These are phyloP conservation scores for Synanthedon andrenaeformis DNA, from an alignment of 2,888 invertebrate species.

Conservation along the genomic window DNA sequence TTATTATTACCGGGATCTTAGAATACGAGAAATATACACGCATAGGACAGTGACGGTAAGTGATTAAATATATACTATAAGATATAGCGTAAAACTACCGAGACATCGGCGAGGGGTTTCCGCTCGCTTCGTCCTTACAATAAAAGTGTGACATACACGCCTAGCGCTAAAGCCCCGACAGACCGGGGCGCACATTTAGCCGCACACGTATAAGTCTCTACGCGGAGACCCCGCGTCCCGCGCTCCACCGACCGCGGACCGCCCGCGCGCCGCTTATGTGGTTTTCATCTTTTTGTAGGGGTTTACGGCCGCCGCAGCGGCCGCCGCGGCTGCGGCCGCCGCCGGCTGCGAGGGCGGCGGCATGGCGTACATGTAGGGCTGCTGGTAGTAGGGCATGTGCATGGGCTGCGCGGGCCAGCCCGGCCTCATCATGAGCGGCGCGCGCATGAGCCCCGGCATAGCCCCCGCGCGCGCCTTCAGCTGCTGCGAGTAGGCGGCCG, in stretches of 20 bases:
- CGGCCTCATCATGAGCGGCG: slow-evolving; percentile 57
- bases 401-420: slow-evolving; percentile 59
- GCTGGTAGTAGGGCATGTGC: slow-evolving; percentile 65
- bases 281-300: slow-evolving; percentile 94
- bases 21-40: slow-evolving; percentile 69
- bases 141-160: slow-evolving; percentile 67
- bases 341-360: slow-evolving; percentile 56
- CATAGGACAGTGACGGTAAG: slow-evolving; percentile 64
- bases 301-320: slow-evolving; percentile 70
- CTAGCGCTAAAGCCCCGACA: slow-evolving; percentile 66
- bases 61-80: slow-evolving; percentile 63
- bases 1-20: slow-evolving; percentile 87
- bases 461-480: slow-evolving; percentile 76
- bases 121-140: slow-evolving; percentile 65
- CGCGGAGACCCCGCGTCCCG: slow-evolving; percentile 65
- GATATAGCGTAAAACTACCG: slow-evolving; percentile 63
- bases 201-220: slow-evolving; percentile 65
- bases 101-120: slow-evolving; percentile 60
- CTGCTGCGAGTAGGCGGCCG: slow-evolving; percentile 54
- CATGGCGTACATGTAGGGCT: slow-evolving; percentile 65
- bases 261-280: slow-evolving; percentile 67
- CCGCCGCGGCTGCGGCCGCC: slow-evolving; percentile 51
- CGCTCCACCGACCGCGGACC: slow-evolving; percentile 49
- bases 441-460: slow-evolving; percentile 59
- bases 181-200: slow-evolving; percentile 53